Evolutionary conservation across 37 sponge, comb jelly and placozoan genomes (phyloP), one percentile per base, ranked within the genome.

Genomic region (Petrosia ficiformis): DNA sequence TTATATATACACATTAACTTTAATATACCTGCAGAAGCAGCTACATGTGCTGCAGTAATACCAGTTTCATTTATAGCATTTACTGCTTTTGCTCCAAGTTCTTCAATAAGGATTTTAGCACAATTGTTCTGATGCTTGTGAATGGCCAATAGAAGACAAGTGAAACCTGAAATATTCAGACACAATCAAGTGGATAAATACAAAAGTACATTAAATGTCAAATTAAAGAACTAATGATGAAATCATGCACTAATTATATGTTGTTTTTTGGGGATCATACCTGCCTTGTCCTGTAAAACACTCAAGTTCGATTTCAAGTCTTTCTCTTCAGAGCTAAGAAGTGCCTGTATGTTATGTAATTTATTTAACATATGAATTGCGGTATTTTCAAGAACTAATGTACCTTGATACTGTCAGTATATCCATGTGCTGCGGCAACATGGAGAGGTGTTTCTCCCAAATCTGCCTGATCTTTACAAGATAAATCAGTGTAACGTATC

Each of bases 361-460:
- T n/a, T n/a, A n/a, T n/a, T n/a, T n/a, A n/a, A n/a, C n/a, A n/a
- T n/a, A n/a, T n/a, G n/a, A n/a, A n/a, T n/a, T n/a, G n/a, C n/a
- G n/a, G n/a, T n/a, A 16, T 48, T 19, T 16, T 19, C 14, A 64
- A 24, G 8, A 64, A 64, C 10, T 31, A n/a, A n/a, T 44, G 36
- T 39, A 82, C 83, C 83, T 82, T 82, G 44, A 86, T 74, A 42
- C 75, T 44, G 26, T 86, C 80, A 4, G 42, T 2, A 39, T 86
- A 48, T 0, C 92, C 92, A 40, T 77, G 87, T 32, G 84, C 84
- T 40, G 87, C 92, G 21, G 87, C 92, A 35, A 91, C 92, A 56
- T 91, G 92, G 16, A 58, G 64, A 19, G 87, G 84, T 10, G 92
- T 91, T 67, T 91, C 92, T 48, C 87, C 87, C 39, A 86, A 68